Evolutionary conservation across 2,888 invertebrate genomes (phyloP), one percentile per base, ranked within the genome.

Genomic region (Masnerella sp.): DNA sequence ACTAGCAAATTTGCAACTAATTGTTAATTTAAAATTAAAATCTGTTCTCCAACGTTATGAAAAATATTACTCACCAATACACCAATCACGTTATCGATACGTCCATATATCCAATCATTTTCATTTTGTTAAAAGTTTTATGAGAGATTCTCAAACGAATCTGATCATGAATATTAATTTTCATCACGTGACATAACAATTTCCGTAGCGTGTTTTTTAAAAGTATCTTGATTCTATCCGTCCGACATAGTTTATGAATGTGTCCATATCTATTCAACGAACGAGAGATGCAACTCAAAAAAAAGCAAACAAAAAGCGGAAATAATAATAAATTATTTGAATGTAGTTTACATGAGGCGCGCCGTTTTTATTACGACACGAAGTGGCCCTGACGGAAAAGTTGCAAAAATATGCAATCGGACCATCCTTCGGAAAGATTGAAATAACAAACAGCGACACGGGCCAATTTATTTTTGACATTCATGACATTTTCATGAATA

Each of bases 231-330:
- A 34, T 34, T 47, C 15, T 59, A 59, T 59, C 59, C 45, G 18
- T 25, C 9, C 28, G 47, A 59, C 47, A 47, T 58, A 58, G 59
- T 47, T 47, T 59, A 59, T 59, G 47, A 59, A 59, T 59, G 59
- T 38, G 15, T 28, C 28, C 47, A 45, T 59, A 59, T 59, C 59
- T 59, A 45, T 59, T 59, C 38, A 59, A 12, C 59, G 18, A 38
- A 58, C 45, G 58, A 43, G 45, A 28, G n/a, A 52, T 5, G 17
- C 38, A 17, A 12, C 9, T n/a, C 20, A n/a, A 11, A n/a, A 30
- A 11, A 11, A 42, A 9, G 9, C 11, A 40, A 25, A 15, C 54
- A 30, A 8, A 32, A 14, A 58, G n/a, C n/a, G n/a, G n/a, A 45
- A 43, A 28, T 34, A 45, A 45, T 32, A 32, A 43, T 52, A 40